These are phyloP conservation scores for Caerostris extrusa DNA, from an alignment of 1,140 invertebrate genomes.

Conservation along the genomic window DNA sequence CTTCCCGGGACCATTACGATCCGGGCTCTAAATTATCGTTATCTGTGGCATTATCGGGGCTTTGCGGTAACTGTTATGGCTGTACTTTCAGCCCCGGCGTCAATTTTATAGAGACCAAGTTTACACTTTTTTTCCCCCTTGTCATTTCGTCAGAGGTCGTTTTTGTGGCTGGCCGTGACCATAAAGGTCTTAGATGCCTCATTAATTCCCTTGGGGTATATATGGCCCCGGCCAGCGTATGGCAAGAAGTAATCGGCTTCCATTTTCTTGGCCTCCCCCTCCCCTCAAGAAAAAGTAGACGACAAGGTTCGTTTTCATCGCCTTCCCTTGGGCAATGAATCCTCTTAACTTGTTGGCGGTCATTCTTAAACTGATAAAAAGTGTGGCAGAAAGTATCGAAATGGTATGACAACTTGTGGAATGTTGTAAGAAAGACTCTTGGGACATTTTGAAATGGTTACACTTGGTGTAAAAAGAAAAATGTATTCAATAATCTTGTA, in stretches of 20 bases:
- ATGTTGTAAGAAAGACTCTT: background rate
- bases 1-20: conserved; percentile 29
- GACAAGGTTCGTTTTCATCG: conserved; percentile 37
- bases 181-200: conserved; percentile 72
- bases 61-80: conserved; percentile 76
- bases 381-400: background rate
- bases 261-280: conserved; percentile 24
- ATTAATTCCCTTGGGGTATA: conserved; percentile 58
- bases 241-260: conserved; percentile 56
- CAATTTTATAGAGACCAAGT: conserved; percentile 74
- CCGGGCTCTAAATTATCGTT: conserved; percentile 73
- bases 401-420: background rate
- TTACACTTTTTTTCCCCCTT: conserved; percentile 48
- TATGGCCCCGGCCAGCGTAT: background rate
- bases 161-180: conserved; percentile 66
- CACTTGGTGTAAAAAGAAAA: no score
- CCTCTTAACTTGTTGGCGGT: conserved; percentile 41
- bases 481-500: no score
- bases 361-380: background rate
- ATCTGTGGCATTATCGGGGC: conserved; percentile 71
- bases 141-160: conserved; percentile 59
- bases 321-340: conserved; percentile 3
- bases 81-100: conserved; percentile 40
- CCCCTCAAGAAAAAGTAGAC: conserved; percentile 4
- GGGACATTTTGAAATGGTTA: no score